Percentiles rank a stretch among this genome's conserved stretches.
Conservation (phyloP, 2,113 vertebrate genomes). For the Meles meles region DNA sequence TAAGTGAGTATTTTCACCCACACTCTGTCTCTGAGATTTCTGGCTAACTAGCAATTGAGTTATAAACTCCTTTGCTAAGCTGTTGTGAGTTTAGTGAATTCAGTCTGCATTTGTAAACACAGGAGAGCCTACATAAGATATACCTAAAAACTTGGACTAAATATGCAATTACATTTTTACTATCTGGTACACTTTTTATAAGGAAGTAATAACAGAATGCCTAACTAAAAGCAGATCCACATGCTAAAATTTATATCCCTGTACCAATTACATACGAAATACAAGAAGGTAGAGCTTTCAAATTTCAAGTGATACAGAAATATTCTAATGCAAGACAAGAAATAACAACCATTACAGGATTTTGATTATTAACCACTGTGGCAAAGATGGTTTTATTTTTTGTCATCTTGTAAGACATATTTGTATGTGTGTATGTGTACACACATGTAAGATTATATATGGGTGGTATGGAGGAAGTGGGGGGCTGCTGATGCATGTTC, state of each 20-base stretch:
- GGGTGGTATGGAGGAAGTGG: not conserved
- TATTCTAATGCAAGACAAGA: not conserved
- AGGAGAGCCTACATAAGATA: not conserved
- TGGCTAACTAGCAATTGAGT: not conserved
- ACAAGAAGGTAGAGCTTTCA: not conserved
- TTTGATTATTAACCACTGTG: not conserved
- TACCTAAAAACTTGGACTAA: not conserved
- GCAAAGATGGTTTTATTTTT: not conserved
- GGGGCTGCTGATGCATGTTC: not conserved
- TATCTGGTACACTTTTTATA: not conserved
- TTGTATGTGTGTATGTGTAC: not conserved
- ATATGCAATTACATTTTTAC: not conserved
- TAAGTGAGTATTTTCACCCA: conserved; percentile 55
- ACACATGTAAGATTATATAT: not conserved
- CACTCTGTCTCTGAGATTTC: conserved; percentile 18
- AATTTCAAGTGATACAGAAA: not conserved
- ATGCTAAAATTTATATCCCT: not conserved
- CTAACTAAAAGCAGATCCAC: not conserved
- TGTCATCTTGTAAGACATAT: not conserved
- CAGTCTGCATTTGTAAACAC: not conserved
- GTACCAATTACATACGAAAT: not conserved
- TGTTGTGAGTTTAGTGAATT: not conserved
- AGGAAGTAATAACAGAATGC: not conserved
- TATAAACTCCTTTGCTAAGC: not conserved
- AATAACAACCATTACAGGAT: not conserved